phyloP scores from a whole-genome alignment of 2,113 vertebrate genomes.

The Labeo rohita region DNA sequence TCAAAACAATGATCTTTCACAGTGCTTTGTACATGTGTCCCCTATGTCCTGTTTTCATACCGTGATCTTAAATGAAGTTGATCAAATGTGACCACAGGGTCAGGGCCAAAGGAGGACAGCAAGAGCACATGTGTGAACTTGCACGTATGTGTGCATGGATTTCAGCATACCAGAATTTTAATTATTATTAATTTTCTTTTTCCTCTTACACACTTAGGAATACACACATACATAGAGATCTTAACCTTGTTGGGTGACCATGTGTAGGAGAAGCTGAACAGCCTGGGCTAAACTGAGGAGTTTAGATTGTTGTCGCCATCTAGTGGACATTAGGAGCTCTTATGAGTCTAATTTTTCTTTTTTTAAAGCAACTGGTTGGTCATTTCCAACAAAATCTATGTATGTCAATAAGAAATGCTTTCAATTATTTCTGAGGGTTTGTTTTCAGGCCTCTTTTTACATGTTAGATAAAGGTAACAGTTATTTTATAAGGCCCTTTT shows the following conservation, averaged over 20 bases:
- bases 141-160: not conserved
- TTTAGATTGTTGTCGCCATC: conserved; percentile 32
- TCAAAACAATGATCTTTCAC: not conserved
- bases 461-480: not conserved
- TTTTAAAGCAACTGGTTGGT: not conserved
- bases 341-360: not conserved
- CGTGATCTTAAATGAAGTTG: not conserved
- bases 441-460: not conserved
- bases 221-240: not conserved
- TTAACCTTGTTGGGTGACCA: conserved; percentile 4
- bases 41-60: not conserved
- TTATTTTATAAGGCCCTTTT: not conserved
- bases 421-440: not conserved
- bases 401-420: not conserved
- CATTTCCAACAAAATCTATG: not conserved
- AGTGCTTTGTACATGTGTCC: not conserved
- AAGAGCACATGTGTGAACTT: not conserved
- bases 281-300: not conserved
- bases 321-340: not conserved
- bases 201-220: not conserved
- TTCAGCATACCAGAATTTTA: not conserved
- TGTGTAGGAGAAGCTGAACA: not conserved
- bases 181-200: not conserved
- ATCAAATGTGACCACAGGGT: not conserved
- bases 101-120: not conserved